Evolutionary conservation across 1,140 invertebrate species (phyloP).

Genomic region (Triops cancriformis): DNA sequence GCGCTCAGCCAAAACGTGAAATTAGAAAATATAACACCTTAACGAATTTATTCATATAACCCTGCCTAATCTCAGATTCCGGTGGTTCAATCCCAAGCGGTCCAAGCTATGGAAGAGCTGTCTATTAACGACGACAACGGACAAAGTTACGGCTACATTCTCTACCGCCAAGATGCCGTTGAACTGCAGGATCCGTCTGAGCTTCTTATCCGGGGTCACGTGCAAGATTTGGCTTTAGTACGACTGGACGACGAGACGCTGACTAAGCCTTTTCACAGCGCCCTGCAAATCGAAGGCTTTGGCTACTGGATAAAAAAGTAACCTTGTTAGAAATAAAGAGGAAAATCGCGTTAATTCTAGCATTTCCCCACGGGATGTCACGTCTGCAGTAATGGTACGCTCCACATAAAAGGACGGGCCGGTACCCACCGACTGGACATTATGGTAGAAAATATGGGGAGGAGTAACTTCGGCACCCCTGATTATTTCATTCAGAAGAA

Average conservation of each 20-base stretch:
- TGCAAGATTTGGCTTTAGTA: slow-evolving; percentile 48
- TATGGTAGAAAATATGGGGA: slow-evolving; percentile 51
- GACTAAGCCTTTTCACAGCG: slow-evolving; percentile 36
- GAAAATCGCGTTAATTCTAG: not conserved
- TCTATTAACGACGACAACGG: slow-evolving; percentile 45
- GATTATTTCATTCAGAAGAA: slow-evolving; percentile 41
- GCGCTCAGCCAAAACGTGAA: not conserved
- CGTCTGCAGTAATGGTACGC: not conserved
- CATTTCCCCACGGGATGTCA: not conserved
- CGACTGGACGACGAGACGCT: slow-evolving; percentile 41
- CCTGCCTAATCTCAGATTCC: not conserved
- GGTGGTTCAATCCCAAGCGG: not conserved
- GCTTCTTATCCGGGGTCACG: slow-evolving; percentile 41
- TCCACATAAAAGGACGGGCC: not conserved
- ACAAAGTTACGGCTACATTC: slow-evolving; percentile 51
- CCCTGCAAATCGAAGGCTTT: slow-evolving; percentile 38
- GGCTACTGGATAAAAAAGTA: slow-evolving; percentile 43
- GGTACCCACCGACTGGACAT: slow-evolving; percentile 40
- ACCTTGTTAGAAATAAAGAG: slow-evolving; percentile 28
- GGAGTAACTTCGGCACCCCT: slow-evolving; percentile 45
- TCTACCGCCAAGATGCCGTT: slow-evolving; percentile 41
- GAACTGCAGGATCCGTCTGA: not conserved
- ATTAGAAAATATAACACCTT: not conserved
- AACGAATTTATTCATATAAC: not conserved
- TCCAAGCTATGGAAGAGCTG: slow-evolving; percentile 48